Conservation (phyloP, 2,113 vertebrate species). For the Charadrius vociferus region DNA sequence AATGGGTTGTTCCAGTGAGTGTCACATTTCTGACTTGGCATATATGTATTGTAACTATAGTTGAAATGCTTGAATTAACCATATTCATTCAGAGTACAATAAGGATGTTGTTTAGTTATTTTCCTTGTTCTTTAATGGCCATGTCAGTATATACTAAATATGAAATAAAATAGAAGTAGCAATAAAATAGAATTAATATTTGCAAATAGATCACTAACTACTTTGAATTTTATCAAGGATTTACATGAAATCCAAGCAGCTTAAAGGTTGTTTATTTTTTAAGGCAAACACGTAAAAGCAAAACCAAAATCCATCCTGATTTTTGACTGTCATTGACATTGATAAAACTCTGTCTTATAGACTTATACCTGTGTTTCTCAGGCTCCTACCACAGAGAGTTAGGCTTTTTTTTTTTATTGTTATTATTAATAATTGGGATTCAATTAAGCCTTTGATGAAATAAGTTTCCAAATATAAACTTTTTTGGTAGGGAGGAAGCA, state of each 20-base stretch:
- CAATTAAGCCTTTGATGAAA: neutral
- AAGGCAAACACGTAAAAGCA: neutral
- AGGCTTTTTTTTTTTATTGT: neutral
- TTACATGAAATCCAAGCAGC: neutral
- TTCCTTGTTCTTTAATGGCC: neutral
- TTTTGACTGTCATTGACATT: neutral
- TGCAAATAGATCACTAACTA: neutral
- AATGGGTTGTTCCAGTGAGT: neutral
- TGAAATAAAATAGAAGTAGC: neutral
- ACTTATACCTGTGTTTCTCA: neutral
- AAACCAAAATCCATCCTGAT: neutral
- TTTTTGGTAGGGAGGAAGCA: neutral
- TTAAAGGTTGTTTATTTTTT: neutral
- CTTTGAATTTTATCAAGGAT: neutral
- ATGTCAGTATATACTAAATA: neutral
- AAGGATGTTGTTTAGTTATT: neutral
- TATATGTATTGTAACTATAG: neutral
- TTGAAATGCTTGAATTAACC: neutral
- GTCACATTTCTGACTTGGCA: neutral
- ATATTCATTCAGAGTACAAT: neutral
- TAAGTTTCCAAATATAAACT: neutral
- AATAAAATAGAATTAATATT: conserved; percentile 2
- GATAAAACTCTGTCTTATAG: neutral
- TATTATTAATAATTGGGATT: neutral
- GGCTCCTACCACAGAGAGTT: neutral